phyloP scores from a whole-genome alignment of 2,888 invertebrate genomes.

The Antheraea assamensis region DNA sequence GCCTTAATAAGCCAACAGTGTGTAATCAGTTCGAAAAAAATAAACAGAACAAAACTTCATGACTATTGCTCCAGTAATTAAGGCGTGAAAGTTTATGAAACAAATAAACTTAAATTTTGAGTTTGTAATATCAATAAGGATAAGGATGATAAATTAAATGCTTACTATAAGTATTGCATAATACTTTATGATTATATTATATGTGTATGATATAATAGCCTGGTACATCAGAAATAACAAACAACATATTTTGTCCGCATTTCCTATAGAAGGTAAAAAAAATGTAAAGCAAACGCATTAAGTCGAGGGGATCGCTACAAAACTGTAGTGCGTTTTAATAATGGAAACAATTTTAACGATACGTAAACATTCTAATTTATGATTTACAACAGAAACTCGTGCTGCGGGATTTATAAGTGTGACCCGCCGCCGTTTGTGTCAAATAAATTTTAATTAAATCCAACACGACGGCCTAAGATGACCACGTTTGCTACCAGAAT shows the following conservation, averaged over 20 bases:
- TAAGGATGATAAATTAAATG: too few relatives aligned
- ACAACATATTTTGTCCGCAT: not conserved
- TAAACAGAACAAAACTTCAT: too few relatives aligned
- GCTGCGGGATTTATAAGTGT: slow-evolving; percentile 5
- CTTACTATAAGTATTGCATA: too few relatives aligned
- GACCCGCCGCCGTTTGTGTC: slow-evolving; percentile 33
- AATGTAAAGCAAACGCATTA: not conserved
- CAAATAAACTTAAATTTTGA: too few relatives aligned
- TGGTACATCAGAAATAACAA: not conserved
- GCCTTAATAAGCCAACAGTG: too few relatives aligned
- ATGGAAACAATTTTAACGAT: slow-evolving; percentile 8
- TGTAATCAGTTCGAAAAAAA: too few relatives aligned
- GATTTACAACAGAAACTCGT: slow-evolving; percentile 7
- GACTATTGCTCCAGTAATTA: too few relatives aligned
- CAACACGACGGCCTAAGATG: slow-evolving; percentile 56
- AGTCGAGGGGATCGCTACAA: not conserved
- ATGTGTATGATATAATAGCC: too few relatives aligned
- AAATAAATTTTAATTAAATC: slow-evolving; percentile 80
- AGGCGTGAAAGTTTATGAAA: too few relatives aligned
- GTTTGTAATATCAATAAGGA: too few relatives aligned
- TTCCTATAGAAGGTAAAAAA: not conserved
- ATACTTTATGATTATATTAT: too few relatives aligned
- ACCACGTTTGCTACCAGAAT: slow-evolving; percentile 55
- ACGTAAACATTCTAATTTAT: slow-evolving; percentile 15
- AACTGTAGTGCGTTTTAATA: not conserved